phyloP scores from a whole-genome alignment of 2,888 invertebrate genomes.

The Limnephilus rhombicus region DNA sequence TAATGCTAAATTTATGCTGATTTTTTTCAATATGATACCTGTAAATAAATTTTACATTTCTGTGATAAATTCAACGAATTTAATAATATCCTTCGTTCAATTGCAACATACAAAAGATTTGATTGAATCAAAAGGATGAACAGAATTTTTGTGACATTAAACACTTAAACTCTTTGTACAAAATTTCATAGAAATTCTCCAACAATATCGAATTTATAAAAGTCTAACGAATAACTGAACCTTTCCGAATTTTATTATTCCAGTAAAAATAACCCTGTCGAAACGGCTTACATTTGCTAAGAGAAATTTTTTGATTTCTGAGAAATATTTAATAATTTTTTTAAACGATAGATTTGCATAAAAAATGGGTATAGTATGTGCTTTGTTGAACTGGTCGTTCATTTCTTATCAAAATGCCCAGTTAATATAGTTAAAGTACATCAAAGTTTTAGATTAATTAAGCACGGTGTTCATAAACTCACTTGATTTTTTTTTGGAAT shows the following conservation, averaged over 20 bases:
- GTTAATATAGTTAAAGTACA: neutral
- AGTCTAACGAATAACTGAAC: too few species aligned
- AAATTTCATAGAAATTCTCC: too few species aligned
- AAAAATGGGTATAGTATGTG: neutral
- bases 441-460: neutral
- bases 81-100: neutral
- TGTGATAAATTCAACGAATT: neutral
- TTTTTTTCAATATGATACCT: too few species aligned
- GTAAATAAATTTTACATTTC: too few species aligned
- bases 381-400: neutral
- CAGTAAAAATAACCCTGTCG: too few species aligned
- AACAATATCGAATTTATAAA: too few species aligned
- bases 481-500: neutral
- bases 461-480: neutral
- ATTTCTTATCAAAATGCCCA: neutral
- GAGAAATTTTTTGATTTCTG: neutral
- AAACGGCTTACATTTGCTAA: too few species aligned
- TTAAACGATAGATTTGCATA: neutral
- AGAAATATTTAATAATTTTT: neutral
- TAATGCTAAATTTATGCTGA: too few species aligned
- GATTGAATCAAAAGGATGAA: too few species aligned
- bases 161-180: too few species aligned
- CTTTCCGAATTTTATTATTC: too few species aligned
- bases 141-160: too few species aligned
- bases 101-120: neutral